phyloP scores from a whole-genome alignment of 2,888 invertebrate species.

The Carpatolechia fugitivella region DNA sequence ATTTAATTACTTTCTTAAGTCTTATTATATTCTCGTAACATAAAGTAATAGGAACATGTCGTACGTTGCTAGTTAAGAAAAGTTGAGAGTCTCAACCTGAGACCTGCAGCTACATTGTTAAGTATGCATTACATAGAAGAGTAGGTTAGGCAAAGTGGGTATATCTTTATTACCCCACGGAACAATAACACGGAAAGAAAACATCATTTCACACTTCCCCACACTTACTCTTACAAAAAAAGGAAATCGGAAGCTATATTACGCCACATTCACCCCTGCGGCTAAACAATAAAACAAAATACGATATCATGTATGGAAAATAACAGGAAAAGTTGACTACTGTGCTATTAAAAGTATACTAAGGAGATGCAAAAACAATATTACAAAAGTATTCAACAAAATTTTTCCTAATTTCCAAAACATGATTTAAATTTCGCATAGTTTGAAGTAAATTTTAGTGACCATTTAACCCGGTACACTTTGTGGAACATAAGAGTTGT shows the following conservation, averaged over 20 bases:
- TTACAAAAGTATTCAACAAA: not conserved
- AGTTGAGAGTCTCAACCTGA: too few relatives aligned
- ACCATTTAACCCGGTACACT: too few relatives aligned
- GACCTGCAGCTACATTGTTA: not conserved
- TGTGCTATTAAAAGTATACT: constrained; percentile 16
- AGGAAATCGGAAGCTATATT: constrained; percentile 36
- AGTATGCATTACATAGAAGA: not conserved
- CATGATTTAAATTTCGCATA: too few relatives aligned
- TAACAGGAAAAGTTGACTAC: constrained; percentile 20
- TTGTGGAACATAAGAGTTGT: too few relatives aligned
- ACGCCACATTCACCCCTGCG: constrained; percentile 30
- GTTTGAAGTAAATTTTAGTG: too few relatives aligned
- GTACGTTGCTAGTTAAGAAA: too few relatives aligned
- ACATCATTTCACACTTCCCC: constrained; percentile 52
- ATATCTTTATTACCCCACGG: constrained; percentile 43
- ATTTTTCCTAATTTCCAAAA: too few relatives aligned
- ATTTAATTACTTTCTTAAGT: too few relatives aligned
- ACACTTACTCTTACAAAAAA: constrained; percentile 38
- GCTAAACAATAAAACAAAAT: constrained; percentile 36
- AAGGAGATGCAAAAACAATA: too few relatives aligned
- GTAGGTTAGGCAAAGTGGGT: constrained; percentile 10
- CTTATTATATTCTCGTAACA: too few relatives aligned
- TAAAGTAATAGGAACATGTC: too few relatives aligned
- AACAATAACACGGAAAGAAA: constrained; percentile 45
- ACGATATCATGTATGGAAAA: constrained; percentile 12